Evolutionary conservation across 2,113 vertebrate species (phyloP), one percentile per base, ranked within the genome.

Genomic region (Leuciscus idus): DNA sequence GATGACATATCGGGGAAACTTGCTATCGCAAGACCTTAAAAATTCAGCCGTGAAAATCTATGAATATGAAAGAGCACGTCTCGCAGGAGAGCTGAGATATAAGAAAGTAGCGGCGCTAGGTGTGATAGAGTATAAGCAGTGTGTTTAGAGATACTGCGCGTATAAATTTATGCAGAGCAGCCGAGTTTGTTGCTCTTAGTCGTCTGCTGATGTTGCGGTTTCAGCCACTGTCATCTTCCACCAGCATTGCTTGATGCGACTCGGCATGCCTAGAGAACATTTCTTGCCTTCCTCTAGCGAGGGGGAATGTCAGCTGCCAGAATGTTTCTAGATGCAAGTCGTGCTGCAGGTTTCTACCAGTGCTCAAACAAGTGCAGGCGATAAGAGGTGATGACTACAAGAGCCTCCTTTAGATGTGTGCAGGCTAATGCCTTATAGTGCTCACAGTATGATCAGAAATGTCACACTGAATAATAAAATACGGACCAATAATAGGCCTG

Each of bases 231-330:
- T 87, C 87, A 88, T 90, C 86, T 80, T 85, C 79, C 87, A 79
- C 68, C 55, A 87, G 84, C 66, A 39, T 15, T 50, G 86, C 66
- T 83, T 85, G 87, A 89, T 88, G 78, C n/a, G 64, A 59, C 83
- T 84, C 83, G 59, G 79, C 85, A 85, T 87, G 79, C 88, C 79
- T 87, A 78, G 61, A 77, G 84, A 87, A 87, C 87, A 84, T 78
- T 86, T 80, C 21, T 87, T 81, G 83, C 74, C 81, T 87, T 81
- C 50, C 85, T 87, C 82, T 70, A 17, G 76, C 48, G 55, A 84
- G 78, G 6, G 39, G 62, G 46, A 89, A 55, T 87, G 88, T 80
- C 88, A 89, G 88, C 89, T 89, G 89, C 87, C 90, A 89, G 88
- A 68, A 81, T 74, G 73, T 73, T 78, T 26, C 17, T 52, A 79